Evolutionary conservation across 2,113 vertebrate genomes (phyloP), one percentile per base, ranked within the genome.

Genomic region (Psilopogon haemacephalus): DNA sequence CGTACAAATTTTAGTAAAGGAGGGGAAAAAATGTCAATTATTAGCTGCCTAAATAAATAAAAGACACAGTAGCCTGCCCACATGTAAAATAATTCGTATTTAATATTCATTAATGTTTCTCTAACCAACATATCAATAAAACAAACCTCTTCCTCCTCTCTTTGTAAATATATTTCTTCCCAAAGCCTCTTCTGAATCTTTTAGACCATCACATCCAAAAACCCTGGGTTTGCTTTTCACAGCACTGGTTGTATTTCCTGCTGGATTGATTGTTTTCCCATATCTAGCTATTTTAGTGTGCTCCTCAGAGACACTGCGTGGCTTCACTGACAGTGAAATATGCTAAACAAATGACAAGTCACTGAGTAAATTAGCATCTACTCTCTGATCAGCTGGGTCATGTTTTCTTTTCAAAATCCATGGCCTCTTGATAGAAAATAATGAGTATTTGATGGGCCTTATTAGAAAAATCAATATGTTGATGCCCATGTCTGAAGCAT

Each of bases 381-480:
- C 94, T 95, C 96, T 96, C 98, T 98, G 98, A 98, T 98, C 98
- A 98, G 97, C 98, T 98, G 98, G 98, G 97, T 97, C 97, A 97
- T 97, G 97, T 98, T 98, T 97, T 97, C 98, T 98, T 97, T 97
- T 98, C 97, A 97, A 97, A 98, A 98, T 97, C 97, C 97, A 97
- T 95, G 95, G 96, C 97, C 97, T 96, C 97, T 96, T 97, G 97
- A 98, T 97, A 98, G 97, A 97, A 96, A 98, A 98, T 98, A 98
- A 99, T 99, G 98, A 98, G 97, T 98, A 98, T 98, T 98, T 98
- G 98, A 99, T 99, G 98, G 98, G 97, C 97, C 98, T 99, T 98
- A 98, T 99, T 99, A 99, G 98, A 98, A 97, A 97, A 98, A 98
- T 99, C 98, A 98, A 99, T 99, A 98, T 98, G 99, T 99, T 98